Conservation (phyloP, 1,140 invertebrate species). For the Sarcophaga bullata region DNA sequence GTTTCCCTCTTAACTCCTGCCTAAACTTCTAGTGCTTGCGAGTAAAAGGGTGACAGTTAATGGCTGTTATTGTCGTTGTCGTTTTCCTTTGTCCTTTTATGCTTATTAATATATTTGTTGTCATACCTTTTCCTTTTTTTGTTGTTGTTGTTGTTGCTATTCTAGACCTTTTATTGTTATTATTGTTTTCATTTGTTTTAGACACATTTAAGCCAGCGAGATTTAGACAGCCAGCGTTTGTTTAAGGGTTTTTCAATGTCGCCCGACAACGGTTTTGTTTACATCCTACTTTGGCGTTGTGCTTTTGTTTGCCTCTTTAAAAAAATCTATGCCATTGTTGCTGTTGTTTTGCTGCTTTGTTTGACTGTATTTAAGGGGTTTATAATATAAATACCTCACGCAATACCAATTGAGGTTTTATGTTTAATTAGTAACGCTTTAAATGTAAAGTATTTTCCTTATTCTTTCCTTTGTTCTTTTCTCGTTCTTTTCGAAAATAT, state of each 20-base stretch:
- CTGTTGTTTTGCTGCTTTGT: not conserved
- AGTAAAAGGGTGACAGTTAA: too few species aligned
- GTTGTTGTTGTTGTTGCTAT: too few species aligned
- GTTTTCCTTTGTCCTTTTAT: not conserved
- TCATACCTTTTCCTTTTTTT: constrained; percentile 20
- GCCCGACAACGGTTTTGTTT: too few species aligned
- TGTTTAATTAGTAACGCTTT: constrained; percentile 18
- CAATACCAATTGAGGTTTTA: constrained; percentile 4
- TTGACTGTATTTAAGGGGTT: not conserved
- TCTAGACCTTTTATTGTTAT: too few species aligned
- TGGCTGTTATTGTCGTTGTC: not conserved
- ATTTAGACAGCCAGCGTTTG: too few species aligned
- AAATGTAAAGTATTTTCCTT: not conserved
- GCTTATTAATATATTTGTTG: constrained; percentile 17
- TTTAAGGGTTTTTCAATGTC: too few species aligned
- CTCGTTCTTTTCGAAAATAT: not conserved
- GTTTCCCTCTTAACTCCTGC: too few species aligned
- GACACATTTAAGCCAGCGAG: too few species aligned
- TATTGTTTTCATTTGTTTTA: too few species aligned
- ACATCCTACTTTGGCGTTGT: too few species aligned
- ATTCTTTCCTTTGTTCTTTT: not conserved
- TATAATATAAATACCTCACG: constrained; percentile 21
- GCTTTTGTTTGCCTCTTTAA: constrained; percentile 5
- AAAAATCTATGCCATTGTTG: not conserved
- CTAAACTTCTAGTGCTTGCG: too few species aligned